Evolutionary conservation across 2,113 vertebrate species (phyloP).

Genomic region (Gallinago paraguaiae): DNA sequence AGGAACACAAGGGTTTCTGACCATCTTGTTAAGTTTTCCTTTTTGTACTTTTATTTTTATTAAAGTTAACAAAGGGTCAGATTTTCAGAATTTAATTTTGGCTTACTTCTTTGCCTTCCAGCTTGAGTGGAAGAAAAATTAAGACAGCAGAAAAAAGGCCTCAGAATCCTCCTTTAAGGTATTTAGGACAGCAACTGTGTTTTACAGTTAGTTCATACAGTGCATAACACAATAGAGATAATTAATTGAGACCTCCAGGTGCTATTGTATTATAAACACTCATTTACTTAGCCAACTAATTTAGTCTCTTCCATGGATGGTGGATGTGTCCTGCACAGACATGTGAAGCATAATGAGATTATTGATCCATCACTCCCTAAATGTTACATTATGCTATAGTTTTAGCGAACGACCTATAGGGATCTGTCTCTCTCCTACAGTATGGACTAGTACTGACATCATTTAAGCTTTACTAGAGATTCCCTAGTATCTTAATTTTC

Average conservation of each 20-base stretch:
- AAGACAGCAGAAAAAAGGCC: background rate
- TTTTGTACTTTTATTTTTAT: background rate
- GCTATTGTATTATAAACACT: background rate
- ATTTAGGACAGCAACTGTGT: background rate
- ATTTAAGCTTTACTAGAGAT: background rate
- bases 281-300: background rate
- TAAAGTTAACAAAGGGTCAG: background rate
- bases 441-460: background rate
- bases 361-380: background rate
- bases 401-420: background rate
- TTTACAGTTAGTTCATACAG: background rate
- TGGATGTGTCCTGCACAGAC: background rate
- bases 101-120: background rate
- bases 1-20: background rate
- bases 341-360: background rate
- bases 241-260: background rate
- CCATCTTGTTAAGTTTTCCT: background rate
- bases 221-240: background rate
- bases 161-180: background rate
- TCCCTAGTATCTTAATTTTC: background rate
- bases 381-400: background rate
- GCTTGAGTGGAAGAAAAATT: background rate
- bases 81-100: background rate
- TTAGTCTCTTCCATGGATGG: background rate
- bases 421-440: background rate